phyloP scores from a whole-genome alignment of 2,888 invertebrate genomes.

The Calliphora vomitoria region DNA sequence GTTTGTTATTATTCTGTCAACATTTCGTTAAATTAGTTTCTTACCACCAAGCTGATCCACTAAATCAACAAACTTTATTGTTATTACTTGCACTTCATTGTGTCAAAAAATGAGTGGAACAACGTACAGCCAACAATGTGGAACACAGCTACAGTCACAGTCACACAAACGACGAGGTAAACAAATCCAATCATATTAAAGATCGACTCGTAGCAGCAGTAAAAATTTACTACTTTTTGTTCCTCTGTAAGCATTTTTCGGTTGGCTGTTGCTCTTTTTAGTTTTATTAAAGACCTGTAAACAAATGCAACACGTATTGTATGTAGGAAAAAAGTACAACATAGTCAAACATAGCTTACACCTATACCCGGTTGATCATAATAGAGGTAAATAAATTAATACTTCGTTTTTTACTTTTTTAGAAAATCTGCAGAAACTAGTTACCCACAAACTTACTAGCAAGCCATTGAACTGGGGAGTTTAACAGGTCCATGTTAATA shows the following conservation, averaged over 20 bases:
- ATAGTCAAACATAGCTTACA: slow-evolving; percentile 16
- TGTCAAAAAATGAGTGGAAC: slow-evolving; percentile 71
- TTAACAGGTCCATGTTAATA: too few species aligned
- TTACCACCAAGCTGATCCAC: slow-evolving; percentile 73
- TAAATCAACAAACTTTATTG: slow-evolving; percentile 74
- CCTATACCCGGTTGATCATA: background rate
- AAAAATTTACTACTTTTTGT: slow-evolving; percentile 46
- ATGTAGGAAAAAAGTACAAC: slow-evolving; percentile 11
- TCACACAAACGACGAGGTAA: slow-evolving; percentile 38
- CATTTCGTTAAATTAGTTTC: slow-evolving; percentile 74
- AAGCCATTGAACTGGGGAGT: too few species aligned
- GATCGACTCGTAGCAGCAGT: slow-evolving; percentile 60
- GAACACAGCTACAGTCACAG: background rate
- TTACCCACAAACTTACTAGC: too few species aligned
- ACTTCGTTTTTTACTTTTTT: too few species aligned
- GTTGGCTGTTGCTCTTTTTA: slow-evolving; percentile 15
- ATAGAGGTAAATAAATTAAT: background rate
- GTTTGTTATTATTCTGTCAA: slow-evolving; percentile 74
- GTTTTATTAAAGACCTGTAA: slow-evolving; percentile 64
- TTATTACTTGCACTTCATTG: slow-evolving; percentile 74
- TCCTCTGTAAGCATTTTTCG: slow-evolving; percentile 22
- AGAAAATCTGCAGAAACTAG: too few species aligned
- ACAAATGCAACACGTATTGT: slow-evolving; percentile 50
- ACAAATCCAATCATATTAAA: slow-evolving; percentile 68
- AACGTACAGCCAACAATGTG: slow-evolving; percentile 39